Evolutionary conservation across 2,888 invertebrate genomes (phyloP).

Genomic region (Pherbina coryleti): DNA sequence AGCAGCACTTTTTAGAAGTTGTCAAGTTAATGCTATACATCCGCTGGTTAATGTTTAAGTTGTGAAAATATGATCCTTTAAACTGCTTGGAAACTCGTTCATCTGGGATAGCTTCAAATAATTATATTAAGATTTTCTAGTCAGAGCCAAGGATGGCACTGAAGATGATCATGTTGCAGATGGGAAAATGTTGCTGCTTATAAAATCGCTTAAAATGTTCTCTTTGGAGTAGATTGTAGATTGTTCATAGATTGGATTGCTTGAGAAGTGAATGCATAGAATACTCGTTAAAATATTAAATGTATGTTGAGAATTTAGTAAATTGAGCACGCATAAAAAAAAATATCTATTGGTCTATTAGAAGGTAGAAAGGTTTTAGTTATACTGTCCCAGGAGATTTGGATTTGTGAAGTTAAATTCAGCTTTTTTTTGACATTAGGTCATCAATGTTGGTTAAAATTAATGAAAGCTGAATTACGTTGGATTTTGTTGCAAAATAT

Average conservation of each 20-base stretch:
- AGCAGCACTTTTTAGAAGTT: slow-evolving; percentile 1
- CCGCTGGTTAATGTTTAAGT: slow-evolving; percentile 3
- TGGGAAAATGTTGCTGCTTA: too few relatives aligned
- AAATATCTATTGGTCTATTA: neutral
- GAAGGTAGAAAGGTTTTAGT: neutral
- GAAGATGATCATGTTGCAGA: too few relatives aligned
- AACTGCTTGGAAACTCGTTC: slow-evolving; percentile 17
- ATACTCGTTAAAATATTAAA: neutral
- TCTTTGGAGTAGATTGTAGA: too few relatives aligned
- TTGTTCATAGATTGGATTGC: too few relatives aligned
- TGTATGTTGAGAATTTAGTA: neutral
- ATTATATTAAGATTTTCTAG: neutral
- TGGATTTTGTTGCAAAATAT: too few relatives aligned
- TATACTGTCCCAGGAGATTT: too few relatives aligned
- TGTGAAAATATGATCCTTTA: slow-evolving; percentile 8
- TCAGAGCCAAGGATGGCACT: neutral
- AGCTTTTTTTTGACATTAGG: too few relatives aligned
- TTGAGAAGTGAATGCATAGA: neutral
- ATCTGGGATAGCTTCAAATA: neutral
- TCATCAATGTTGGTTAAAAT: too few relatives aligned
- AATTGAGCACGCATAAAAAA: neutral
- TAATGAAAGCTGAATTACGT: too few relatives aligned
- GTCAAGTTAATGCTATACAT: slow-evolving; percentile 17
- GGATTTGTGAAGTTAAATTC: too few relatives aligned
- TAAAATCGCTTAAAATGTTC: too few relatives aligned